A percentile compares a stretch with the other conserved stretches of the same genome.
Conservation (phyloP, 2,888 invertebrate species). For the Halocaridina rubra region DNA sequence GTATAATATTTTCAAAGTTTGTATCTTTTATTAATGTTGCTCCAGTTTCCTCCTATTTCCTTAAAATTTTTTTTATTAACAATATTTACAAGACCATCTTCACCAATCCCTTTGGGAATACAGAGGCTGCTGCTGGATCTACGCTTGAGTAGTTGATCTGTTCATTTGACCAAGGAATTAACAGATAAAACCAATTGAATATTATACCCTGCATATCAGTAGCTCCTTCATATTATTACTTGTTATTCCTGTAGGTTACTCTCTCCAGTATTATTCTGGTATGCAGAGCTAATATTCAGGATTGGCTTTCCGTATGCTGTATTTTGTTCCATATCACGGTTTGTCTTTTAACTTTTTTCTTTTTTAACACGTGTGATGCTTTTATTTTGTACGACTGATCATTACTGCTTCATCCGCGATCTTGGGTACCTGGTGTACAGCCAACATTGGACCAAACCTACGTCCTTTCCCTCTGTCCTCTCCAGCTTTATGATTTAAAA, state of each 20-base stretch:
- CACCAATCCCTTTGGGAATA: constrained; percentile 39
- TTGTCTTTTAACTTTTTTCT: constrained; percentile 49
- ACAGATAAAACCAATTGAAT: constrained; percentile 30
- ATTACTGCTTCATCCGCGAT: constrained; percentile 43
- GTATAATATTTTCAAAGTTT: constrained; percentile 44
- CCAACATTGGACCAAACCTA: constrained; percentile 21
- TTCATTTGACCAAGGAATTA: constrained; percentile 26
- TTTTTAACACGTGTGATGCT: constrained; percentile 58
- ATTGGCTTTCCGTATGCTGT: constrained; percentile 30
- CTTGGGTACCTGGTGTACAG: constrained; percentile 48
- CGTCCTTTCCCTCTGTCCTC: background rate
- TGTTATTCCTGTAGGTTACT: constrained; percentile 2
- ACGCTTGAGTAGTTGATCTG: constrained; percentile 40
- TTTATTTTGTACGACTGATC: constrained; percentile 52
- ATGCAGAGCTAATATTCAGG: constrained; percentile 45
- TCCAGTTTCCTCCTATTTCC: constrained; percentile 35
- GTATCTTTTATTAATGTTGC: constrained; percentile 22
- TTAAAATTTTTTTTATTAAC: constrained; percentile 22
- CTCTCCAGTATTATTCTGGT: constrained; percentile 6
- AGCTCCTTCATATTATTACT: background rate
- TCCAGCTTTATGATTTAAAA: background rate
- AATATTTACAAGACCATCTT: constrained; percentile 44
- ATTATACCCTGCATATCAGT: constrained; percentile 46
- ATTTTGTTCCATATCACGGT: constrained; percentile 49
- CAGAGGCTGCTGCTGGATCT: constrained; percentile 59